A percentile compares a stretch with the other conserved stretches of the same genome.
Conservation (phyloP, 2,888 invertebrate species). For the Erebia ligea region DNA sequence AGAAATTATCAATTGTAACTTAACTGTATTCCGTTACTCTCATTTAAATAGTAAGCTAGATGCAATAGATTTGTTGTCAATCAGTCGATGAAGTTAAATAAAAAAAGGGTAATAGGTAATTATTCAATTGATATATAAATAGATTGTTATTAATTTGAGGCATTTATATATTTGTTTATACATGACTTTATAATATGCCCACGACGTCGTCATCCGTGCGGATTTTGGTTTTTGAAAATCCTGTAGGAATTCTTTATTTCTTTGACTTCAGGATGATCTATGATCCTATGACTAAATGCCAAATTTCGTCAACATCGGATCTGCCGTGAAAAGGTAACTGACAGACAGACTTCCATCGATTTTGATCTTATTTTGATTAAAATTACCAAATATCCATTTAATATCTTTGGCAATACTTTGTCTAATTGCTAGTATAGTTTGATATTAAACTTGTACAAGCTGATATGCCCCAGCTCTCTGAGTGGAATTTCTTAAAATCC, state of each 20-base stretch:
- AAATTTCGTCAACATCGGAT: no score
- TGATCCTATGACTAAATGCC: no score
- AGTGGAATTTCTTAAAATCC: no score
- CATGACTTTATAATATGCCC: not conserved
- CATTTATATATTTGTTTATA: slow-evolving; percentile 27
- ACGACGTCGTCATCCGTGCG: no score
- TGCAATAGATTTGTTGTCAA: slow-evolving; percentile 13
- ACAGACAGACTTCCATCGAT: not conserved
- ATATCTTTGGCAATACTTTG: no score
- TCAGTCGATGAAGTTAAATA: slow-evolving; percentile 16
- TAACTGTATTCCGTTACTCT: slow-evolving; percentile 28
- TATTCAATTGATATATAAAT: slow-evolving; percentile 49
- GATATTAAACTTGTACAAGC: no score
- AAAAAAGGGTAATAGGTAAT: slow-evolving; percentile 35
- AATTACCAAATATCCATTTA: not conserved
- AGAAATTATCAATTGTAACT: slow-evolving; percentile 41
- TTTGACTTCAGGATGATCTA: no score
- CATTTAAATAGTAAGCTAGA: slow-evolving; percentile 13
- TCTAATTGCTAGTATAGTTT: no score
- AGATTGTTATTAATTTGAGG: slow-evolving; percentile 40
- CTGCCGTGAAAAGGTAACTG: no score
- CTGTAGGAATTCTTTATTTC: no score
- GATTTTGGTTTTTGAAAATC: no score
- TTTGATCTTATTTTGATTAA: slow-evolving; percentile 14
- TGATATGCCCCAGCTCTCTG: no score